Percentiles rank a stretch among this genome's conserved stretches.
phyloP scores from a whole-genome alignment of 2,888 invertebrate species.

The Pandemis corylana region DNA sequence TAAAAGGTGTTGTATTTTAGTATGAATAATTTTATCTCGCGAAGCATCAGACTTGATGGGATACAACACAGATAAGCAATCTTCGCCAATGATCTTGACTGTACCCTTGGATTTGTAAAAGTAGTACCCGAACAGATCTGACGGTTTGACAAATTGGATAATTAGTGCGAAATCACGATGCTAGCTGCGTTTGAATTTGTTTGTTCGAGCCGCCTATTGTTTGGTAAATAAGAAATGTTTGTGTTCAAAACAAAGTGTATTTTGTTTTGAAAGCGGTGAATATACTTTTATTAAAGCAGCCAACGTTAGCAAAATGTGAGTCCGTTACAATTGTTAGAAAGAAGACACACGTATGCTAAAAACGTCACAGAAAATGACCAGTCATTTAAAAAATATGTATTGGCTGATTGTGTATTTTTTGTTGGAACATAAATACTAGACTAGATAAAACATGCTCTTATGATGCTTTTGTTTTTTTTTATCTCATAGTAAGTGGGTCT shows the following conservation, averaged over 20 bases:
- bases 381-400: neutral
- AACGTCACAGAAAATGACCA: neutral
- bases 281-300: neutral
- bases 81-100: neutral
- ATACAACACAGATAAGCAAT: neutral
- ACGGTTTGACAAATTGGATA: slow-evolving; percentile 71
- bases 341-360: neutral
- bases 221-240: slow-evolving; percentile 13
- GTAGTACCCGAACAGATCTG: slow-evolving; percentile 46
- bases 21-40: neutral
- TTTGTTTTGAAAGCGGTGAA: slow-evolving; percentile 3
- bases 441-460: neutral
- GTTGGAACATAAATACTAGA: neutral
- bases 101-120: slow-evolving; percentile 11
- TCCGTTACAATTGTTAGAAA: neutral
- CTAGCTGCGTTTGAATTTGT: slow-evolving; percentile 43
- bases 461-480: neutral
- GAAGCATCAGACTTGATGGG: neutral
- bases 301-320: neutral
- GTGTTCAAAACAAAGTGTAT: neutral
- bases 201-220: slow-evolving; percentile 8
- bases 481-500: neutral
- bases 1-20: neutral
- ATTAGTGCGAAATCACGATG: slow-evolving; percentile 67
- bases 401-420: neutral